These are phyloP conservation scores for Melipona quadrifasciata DNA, from an alignment of 1,140 invertebrate species.

Conservation along the genomic window DNA sequence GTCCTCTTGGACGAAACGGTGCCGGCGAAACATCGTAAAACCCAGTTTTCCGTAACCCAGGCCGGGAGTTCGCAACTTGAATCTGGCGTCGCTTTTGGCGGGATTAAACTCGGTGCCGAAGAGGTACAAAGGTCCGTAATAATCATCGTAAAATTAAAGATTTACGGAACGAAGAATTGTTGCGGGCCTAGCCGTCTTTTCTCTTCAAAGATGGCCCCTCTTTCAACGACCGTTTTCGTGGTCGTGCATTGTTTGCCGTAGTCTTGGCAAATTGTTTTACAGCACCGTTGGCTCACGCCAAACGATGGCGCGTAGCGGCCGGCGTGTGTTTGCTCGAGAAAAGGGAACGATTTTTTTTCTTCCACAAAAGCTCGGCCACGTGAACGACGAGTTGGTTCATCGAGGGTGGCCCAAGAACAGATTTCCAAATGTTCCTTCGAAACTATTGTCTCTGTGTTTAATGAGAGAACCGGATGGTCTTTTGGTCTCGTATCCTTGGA, in stretches of 20 bases:
- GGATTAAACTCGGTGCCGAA: conserved; percentile 55
- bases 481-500: neutral
- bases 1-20: neutral
- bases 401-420: neutral
- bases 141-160: conserved; percentile 69
- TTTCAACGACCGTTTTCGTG: conserved; percentile 53
- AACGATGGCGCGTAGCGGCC: neutral
- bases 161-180: conserved; percentile 39
- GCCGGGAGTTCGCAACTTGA: conserved; percentile 28
- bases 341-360: conserved; percentile 6
- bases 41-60: conserved; percentile 53
- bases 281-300: conserved; percentile 37
- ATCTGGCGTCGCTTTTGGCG: conserved; percentile 35
- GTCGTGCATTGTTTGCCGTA: conserved; percentile 72
- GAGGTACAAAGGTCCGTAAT: conserved; percentile 21
- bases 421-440: neutral
- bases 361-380: neutral
- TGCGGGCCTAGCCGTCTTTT: no score
- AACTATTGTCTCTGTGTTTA: neutral
- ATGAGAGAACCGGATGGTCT: neutral
- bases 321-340: conserved; percentile 26
- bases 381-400: neutral
- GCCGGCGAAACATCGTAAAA: conserved; percentile 36
- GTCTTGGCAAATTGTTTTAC: conserved; percentile 71
- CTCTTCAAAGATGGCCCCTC: neutral